Evolutionary conservation across 2,888 invertebrate species (phyloP).

Genomic region (Phalera bucephala): DNA sequence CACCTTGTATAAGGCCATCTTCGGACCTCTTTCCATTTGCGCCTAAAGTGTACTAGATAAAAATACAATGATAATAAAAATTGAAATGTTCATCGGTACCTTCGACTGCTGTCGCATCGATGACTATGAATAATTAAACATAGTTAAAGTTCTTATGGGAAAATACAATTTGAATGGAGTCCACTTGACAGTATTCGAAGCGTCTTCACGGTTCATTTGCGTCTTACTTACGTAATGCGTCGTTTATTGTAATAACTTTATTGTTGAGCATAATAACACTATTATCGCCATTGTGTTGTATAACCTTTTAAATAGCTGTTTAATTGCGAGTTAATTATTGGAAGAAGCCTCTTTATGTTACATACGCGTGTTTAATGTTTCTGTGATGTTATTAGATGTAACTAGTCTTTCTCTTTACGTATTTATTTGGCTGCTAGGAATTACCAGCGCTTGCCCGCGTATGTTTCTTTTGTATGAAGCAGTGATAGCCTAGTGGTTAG

Average conservation of each 20-base stretch:
- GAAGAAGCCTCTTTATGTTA: not conserved
- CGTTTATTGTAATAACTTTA: constrained; percentile 22
- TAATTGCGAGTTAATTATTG: constrained; percentile 14
- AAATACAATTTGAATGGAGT: constrained; percentile 5
- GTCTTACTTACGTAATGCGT: constrained; percentile 11
- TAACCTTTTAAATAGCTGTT: constrained; percentile 25
- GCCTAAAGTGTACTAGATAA: too few relatives aligned
- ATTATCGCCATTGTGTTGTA: constrained; percentile 18
- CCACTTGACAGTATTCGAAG: constrained; percentile 2
- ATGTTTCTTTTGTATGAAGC: too few relatives aligned
- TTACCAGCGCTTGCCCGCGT: too few relatives aligned
- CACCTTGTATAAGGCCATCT: too few relatives aligned
- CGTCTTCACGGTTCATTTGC: constrained; percentile 19
- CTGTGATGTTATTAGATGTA: too few relatives aligned
- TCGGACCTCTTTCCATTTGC: too few relatives aligned
- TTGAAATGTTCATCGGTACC: not conserved
- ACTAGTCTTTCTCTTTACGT: too few relatives aligned
- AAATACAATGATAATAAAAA: not conserved
- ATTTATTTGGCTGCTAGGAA: too few relatives aligned
- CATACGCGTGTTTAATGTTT: too few relatives aligned
- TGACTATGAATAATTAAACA: constrained; percentile 14
- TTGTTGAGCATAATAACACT: constrained; percentile 26
- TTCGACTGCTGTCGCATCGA: constrained; percentile 10
- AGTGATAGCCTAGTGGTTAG: too few relatives aligned
- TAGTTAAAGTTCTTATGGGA: constrained; percentile 20